A percentile compares a stretch with the other conserved stretches of the same genome.
These are phyloP conservation scores for Taurulus bubalis DNA, from an alignment of 2,113 vertebrate genomes.

Conservation along the genomic window DNA sequence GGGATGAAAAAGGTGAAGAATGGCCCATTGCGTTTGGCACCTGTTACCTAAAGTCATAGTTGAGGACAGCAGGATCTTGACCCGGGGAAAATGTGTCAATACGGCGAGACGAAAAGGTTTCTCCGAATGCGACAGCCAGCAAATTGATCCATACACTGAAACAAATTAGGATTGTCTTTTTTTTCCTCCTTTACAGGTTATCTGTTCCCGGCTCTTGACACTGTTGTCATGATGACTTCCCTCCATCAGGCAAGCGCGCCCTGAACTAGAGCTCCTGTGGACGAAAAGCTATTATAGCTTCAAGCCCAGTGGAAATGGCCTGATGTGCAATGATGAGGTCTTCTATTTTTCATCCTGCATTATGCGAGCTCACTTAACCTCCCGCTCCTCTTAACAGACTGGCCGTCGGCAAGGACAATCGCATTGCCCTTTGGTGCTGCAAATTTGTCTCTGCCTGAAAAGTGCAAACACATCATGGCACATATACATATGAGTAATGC, in stretches of 20 bases:
- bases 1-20: slow-evolving; percentile 29
- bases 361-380: slow-evolving; percentile 72
- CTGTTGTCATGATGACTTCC: slow-evolving; percentile 76
- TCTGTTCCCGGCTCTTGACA: slow-evolving; percentile 61
- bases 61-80: slow-evolving; percentile 32
- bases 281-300: slow-evolving; percentile 69
- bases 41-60: slow-evolving; percentile 54
- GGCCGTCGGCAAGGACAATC: slow-evolving; percentile 52
- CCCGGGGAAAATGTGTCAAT: slow-evolving; percentile 38
- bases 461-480: slow-evolving; percentile 38
- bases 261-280: slow-evolving; percentile 61
- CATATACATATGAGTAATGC: slow-evolving; percentile 34
- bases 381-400: slow-evolving; percentile 52
- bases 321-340: slow-evolving; percentile 62
- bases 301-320: slow-evolving; percentile 62
- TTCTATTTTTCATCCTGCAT: slow-evolving; percentile 52
- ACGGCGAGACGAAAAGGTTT: slow-evolving; percentile 21
- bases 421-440: slow-evolving; percentile 43
- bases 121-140: slow-evolving; percentile 33
- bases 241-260: slow-evolving; percentile 48
- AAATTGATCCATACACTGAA: slow-evolving; percentile 49
- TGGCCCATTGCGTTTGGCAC: slow-evolving; percentile 33
- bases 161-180: slow-evolving; percentile 62
- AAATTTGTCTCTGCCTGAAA: slow-evolving; percentile 40
- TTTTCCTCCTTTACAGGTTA: slow-evolving; percentile 64